Conservation (phyloP, 2,888 invertebrate genomes). For the Chirona hameri region DNA sequence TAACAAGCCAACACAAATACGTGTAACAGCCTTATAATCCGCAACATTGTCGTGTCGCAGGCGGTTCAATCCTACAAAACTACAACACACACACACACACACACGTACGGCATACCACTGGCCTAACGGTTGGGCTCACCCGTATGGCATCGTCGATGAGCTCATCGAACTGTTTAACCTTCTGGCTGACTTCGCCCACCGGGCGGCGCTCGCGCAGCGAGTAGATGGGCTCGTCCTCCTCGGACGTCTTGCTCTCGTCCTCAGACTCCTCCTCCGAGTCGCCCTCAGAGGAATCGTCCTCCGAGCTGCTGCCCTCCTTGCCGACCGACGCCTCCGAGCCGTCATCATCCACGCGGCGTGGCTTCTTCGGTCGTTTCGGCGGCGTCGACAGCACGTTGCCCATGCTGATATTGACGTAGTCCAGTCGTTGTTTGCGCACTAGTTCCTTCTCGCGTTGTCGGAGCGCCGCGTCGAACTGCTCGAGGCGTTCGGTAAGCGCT, state of each 20-base stretch:
- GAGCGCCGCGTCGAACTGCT: conserved; percentile 69
- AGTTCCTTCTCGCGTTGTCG: conserved; percentile 56
- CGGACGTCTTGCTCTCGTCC: conserved; percentile 50
- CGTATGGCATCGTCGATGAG: conserved; percentile 89
- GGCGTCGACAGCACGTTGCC: conserved; percentile 62
- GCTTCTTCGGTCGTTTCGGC: conserved; percentile 43
- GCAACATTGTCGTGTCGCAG: too few species aligned
- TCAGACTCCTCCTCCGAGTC: conserved; percentile 41
- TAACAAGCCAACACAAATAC: too few species aligned
- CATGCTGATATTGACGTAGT: conserved; percentile 69
- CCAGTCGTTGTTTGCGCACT: conserved; percentile 63
- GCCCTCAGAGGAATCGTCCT: conserved; percentile 39
- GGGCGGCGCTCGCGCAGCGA: conserved; percentile 73
- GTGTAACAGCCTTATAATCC: too few species aligned
- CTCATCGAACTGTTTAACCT: conserved; percentile 70
- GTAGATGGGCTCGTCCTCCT: conserved; percentile 69
- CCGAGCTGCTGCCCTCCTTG: conserved; percentile 36
- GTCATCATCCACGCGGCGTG: conserved; percentile 42
- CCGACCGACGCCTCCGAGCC: conserved; percentile 35
- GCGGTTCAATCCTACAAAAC: too few species aligned
- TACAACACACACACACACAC: too few species aligned
- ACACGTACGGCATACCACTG: too few species aligned
- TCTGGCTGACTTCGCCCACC: conserved; percentile 74
- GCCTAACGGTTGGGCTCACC: conserved; percentile 46
- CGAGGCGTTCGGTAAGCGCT: conserved; percentile 68